A percentile compares a stretch with the other conserved stretches of the same genome.
Conservation (phyloP, 2,888 invertebrate genomes). For the Meiosimyza platycephala region DNA sequence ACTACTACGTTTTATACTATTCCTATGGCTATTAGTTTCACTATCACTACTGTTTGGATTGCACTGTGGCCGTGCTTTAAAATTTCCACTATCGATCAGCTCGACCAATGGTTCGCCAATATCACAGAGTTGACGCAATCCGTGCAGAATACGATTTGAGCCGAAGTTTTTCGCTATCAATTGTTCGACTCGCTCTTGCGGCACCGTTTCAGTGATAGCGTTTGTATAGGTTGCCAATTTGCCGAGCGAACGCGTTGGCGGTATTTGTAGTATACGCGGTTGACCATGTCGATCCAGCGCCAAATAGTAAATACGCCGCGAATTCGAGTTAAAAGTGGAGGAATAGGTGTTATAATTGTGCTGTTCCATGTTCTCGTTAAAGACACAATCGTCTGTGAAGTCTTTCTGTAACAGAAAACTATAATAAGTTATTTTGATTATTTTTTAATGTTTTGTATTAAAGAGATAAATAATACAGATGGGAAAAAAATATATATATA, state of each 20-base stretch:
- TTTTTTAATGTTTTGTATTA: conserved; percentile 44
- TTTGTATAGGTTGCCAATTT: conserved; percentile 81
- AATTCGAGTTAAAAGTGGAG: conserved; percentile 78
- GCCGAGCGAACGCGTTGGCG: conserved; percentile 76
- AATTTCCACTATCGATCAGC: conserved; percentile 65
- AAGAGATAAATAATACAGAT: conserved; percentile 30
- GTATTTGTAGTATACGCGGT: conserved; percentile 79
- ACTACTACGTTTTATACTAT: conserved; percentile 48
- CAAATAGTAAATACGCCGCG: conserved; percentile 78
- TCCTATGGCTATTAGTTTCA: conserved; percentile 43
- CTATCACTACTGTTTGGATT: conserved; percentile 53
- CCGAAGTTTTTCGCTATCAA: conserved; percentile 70
- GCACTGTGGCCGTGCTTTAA: conserved; percentile 68
- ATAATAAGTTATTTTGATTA: conserved; percentile 60
- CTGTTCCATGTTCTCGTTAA: conserved; percentile 87
- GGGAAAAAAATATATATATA: not conserved
- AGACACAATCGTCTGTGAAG: conserved; percentile 86
- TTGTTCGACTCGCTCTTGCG: conserved; percentile 69
- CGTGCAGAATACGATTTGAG: conserved; percentile 67
- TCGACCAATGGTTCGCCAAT: conserved; percentile 66
- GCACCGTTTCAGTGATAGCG: conserved; percentile 74
- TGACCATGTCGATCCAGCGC: conserved; percentile 81
- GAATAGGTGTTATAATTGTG: conserved; percentile 89
- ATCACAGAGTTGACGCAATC: conserved; percentile 68
- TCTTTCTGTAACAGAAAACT: conserved; percentile 80